Conservation (phyloP, 2,113 vertebrate species). For the Ammodramus savannarum region DNA sequence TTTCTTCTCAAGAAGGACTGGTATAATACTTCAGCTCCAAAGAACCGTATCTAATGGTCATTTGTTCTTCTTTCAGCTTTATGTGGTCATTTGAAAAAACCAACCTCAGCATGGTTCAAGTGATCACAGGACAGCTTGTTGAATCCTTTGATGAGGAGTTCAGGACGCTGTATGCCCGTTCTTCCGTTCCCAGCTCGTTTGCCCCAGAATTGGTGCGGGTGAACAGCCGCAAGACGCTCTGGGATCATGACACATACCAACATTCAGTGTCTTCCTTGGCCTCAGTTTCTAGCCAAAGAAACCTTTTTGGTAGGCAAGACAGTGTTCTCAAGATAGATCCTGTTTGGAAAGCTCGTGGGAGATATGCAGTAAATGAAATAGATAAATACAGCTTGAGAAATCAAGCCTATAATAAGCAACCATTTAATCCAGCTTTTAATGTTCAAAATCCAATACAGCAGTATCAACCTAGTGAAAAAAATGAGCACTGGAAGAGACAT, state of each 20-base stretch:
- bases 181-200: constrained; percentile 78
- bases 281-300: constrained; percentile 75
- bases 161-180: constrained; percentile 89
- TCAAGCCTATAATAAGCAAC: constrained; percentile 59
- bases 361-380: constrained; percentile 71
- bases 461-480: constrained; percentile 73
- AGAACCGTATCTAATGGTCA: neutral
- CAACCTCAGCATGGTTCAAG: constrained; percentile 93
- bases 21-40: neutral
- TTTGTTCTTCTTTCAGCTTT: constrained; percentile 78
- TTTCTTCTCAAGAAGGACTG: neutral
- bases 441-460: constrained; percentile 71
- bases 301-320: constrained; percentile 79
- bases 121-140: constrained; percentile 91
- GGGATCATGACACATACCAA: constrained; percentile 72
- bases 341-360: constrained; percentile 77
- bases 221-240: constrained; percentile 65
- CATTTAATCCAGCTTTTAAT: constrained; percentile 69
- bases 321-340: constrained; percentile 80
- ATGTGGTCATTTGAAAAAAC: constrained; percentile 97
- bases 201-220: constrained; percentile 61
- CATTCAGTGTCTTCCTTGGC: constrained; percentile 72
- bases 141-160: constrained; percentile 96
- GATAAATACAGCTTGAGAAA: constrained; percentile 70
- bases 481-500: constrained; percentile 87